Percentiles rank a stretch among this genome's conserved stretches.
Evolutionary conservation across 2,797 vertebrate species (phyloP).

Genomic region (Siniperca undulata): DNA sequence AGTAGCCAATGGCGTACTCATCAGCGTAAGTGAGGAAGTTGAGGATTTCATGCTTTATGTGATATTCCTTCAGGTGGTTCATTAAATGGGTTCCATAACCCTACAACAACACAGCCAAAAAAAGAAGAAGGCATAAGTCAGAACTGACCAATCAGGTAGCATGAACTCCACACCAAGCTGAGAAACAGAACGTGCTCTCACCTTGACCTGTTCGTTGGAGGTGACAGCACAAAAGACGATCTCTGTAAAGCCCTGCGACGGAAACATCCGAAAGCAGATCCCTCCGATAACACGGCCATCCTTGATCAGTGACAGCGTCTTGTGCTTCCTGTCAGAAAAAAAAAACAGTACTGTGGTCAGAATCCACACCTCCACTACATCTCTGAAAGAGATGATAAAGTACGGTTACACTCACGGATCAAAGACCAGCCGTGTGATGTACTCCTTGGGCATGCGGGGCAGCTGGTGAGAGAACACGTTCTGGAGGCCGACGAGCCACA

Average conservation of each 20-base stretch:
- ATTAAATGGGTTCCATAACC: slow-evolving; percentile 98
- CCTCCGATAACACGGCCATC: slow-evolving; percentile 99
- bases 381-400: background rate
- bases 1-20: slow-evolving; percentile 99
- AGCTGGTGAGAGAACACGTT: slow-evolving; percentile 99
- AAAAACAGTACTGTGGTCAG: background rate
- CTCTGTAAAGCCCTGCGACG: slow-evolving; percentile 98
- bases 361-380: background rate
- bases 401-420: slow-evolving; percentile 90
- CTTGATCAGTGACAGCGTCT: slow-evolving; percentile 98
- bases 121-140: background rate
- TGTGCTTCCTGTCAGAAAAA: slow-evolving; percentile 92
- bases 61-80: slow-evolving; percentile 99
- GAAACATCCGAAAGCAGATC: slow-evolving; percentile 99
- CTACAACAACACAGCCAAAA: slow-evolving; percentile 73
- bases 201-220: slow-evolving; percentile 99
- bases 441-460: slow-evolving; percentile 98
- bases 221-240: slow-evolving; percentile 99
- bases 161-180: background rate
- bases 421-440: slow-evolving; percentile 98
- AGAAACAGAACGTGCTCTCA: slow-evolving; percentile 67
- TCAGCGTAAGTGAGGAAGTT: slow-evolving; percentile 99
- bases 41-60: slow-evolving; percentile 97
- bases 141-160: background rate
- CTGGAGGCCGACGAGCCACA: slow-evolving; percentile 99